Base-by-base conservation (phyloP, 2,113 vertebrate species). In the Daphoenositta chrysoptera region DNA sequence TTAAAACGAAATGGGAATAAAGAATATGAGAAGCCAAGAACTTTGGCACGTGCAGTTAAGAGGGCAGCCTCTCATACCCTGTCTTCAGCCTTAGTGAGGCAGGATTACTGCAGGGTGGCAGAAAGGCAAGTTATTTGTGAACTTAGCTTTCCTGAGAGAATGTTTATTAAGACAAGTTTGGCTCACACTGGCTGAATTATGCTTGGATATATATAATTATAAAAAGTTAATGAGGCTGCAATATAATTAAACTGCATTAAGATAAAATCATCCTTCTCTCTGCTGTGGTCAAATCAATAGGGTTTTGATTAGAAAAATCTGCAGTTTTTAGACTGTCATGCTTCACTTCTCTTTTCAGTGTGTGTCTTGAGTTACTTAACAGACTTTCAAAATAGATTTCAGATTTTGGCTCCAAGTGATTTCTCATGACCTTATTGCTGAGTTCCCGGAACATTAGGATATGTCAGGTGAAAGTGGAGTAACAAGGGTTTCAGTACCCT, bases 191-290 rank as follows among this genome's bases (percentile, higher is more conserved):
- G 14, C 39, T 73, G 53, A 92, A 50, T 72, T 88, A 64, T 48
- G 11, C 19, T 69, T 76, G 33, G 28, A 79, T 85, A 61, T 76
- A 80, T 37, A 66, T 81, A 77, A 77, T 42, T 57, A 57, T 19
- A 61, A 66, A 57, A 83, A 85, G 24, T 50, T 93, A 93, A 93
- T 79, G 48, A 89, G 58, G 37, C 77, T 89, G 18, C 23, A 82
- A 26, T 78, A 44, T 92, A 91, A 76, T 72, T 87, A 91, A 94
- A 87, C 22, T 16, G 24, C 17, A 48, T 53, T 87, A 68, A 84
- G 10, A 54, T 39, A 75, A 15, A 26, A 76, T 75, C 50, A 82
- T 60, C 10, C 11, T 77, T 77, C 37, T 91, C 54, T 91, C 58
- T 72, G 16, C 27, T 69, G 19, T 81, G 51, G 23, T 61, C 22